phyloP scores from a whole-genome alignment of 92 coral and sea anemone genomes.

The Montipora capitata region DNA sequence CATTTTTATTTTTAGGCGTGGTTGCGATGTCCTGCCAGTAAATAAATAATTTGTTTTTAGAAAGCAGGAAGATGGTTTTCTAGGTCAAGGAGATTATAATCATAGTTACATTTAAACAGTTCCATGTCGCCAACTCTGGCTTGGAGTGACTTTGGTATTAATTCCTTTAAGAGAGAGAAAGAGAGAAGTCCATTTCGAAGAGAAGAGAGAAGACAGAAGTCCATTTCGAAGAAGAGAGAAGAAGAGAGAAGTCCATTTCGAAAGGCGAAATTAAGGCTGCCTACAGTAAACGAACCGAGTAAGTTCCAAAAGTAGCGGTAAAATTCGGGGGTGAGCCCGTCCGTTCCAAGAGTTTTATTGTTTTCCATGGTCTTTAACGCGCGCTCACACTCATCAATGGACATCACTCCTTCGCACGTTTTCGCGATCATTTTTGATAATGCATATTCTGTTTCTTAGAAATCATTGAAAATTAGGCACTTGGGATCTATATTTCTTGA shows the following conservation, averaged over 20 bases:
- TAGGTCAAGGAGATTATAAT: too few species aligned
- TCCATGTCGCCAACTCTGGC: too few species aligned
- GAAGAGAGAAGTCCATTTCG: background rate
- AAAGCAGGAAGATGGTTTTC: too few species aligned
- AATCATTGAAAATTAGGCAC: background rate
- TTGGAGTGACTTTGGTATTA: too few species aligned
- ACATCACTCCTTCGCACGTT: constrained; percentile 11
- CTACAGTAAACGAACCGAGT: background rate
- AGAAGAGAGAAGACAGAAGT: too few species aligned
- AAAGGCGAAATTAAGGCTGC: background rate
- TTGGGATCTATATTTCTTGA: constrained; percentile 3
- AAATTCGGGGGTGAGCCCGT: constrained; percentile 8
- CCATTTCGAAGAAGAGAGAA: too few species aligned
- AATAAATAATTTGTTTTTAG: too few species aligned
- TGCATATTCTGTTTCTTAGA: constrained; percentile 18
- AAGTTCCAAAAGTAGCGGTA: constrained; percentile 6
- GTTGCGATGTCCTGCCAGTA: too few species aligned
- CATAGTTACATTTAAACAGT: too few species aligned
- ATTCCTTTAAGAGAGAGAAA: too few species aligned
- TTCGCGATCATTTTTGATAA: constrained; percentile 8
- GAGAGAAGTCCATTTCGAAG: too few species aligned
- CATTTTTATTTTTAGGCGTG: too few species aligned
- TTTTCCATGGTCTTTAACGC: constrained; percentile 6
- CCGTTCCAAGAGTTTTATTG: constrained; percentile 10
- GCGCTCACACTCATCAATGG: background rate